Conservation (phyloP, 2,113 vertebrate species). For the Epinephelus lanceolatus region DNA sequence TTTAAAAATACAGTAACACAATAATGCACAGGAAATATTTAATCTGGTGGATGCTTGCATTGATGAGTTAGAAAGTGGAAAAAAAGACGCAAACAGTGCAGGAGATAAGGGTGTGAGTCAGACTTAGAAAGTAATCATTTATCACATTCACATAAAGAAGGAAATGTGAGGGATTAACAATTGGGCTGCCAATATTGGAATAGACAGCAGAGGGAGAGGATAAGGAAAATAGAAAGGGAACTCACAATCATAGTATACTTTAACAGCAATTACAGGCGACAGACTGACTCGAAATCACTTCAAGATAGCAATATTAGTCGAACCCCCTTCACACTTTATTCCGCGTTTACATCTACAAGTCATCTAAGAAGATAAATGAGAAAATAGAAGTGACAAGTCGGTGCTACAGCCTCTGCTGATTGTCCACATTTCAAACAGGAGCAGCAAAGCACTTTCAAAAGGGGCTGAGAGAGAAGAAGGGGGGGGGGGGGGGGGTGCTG, state of each 20-base stretch:
- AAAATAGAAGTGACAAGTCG: constrained; percentile 44
- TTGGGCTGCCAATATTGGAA: constrained; percentile 9
- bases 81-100: constrained; percentile 22
- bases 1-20: constrained; percentile 52
- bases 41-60: constrained; percentile 26
- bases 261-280: constrained; percentile 40
- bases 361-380: constrained; percentile 37
- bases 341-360: constrained; percentile 33
- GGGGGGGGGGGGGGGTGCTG: neutral
- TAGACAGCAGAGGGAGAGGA: constrained; percentile 15
- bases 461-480: neutral
- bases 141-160: constrained; percentile 39
- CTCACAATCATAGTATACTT: constrained; percentile 28
- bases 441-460: constrained; percentile 39
- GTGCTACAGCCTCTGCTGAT: constrained; percentile 30
- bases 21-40: constrained; percentile 19
- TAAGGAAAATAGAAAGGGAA: constrained; percentile 13
- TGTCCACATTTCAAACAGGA: constrained; percentile 63
- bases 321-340: constrained; percentile 32
- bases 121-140: constrained; percentile 32
- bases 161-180: constrained; percentile 42
- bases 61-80: constrained; percentile 31
- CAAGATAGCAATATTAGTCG: constrained; percentile 28
- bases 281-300: constrained; percentile 40
- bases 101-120: constrained; percentile 29